phyloP scores from a whole-genome alignment of 2,797 vertebrate genomes.

The Myotis daubentonii region DNA sequence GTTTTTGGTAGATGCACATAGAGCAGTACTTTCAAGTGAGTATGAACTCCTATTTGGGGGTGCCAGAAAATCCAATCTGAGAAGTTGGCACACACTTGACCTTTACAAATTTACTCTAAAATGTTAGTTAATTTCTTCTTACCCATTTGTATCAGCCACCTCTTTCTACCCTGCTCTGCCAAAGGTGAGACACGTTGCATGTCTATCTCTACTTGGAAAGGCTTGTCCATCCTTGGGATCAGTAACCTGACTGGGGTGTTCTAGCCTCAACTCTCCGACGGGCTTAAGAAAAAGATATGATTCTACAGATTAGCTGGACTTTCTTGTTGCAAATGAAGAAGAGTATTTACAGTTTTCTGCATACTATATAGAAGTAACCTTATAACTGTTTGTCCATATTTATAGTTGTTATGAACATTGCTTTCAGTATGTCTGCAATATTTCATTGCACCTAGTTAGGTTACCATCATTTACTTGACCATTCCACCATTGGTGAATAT shows the following conservation, averaged over 20 bases:
- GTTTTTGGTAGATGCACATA: neutral
- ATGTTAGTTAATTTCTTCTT: neutral
- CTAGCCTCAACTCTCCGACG: neutral
- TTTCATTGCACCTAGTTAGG: neutral
- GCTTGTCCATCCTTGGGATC: neutral
- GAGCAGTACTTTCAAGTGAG: neutral
- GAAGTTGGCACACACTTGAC: neutral
- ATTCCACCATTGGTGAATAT: neutral
- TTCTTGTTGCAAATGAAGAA: neutral
- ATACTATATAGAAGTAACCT: neutral
- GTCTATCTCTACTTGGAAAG: neutral
- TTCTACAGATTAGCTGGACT: neutral
- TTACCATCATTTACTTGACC: neutral
- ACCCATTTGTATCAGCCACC: neutral
- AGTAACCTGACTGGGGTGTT: neutral
- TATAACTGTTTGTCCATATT: neutral
- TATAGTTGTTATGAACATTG: neutral
- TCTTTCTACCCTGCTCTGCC: neutral
- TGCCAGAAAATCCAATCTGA: neutral
- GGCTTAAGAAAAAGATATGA: neutral
- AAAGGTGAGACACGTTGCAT: neutral
- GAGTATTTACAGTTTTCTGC: neutral
- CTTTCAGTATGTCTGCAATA: neutral
- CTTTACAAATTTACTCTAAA: neutral
- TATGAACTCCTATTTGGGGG: neutral